Base-by-base conservation (phyloP, 2,113 vertebrate genomes). In the Proterorhinus semilunaris region DNA sequence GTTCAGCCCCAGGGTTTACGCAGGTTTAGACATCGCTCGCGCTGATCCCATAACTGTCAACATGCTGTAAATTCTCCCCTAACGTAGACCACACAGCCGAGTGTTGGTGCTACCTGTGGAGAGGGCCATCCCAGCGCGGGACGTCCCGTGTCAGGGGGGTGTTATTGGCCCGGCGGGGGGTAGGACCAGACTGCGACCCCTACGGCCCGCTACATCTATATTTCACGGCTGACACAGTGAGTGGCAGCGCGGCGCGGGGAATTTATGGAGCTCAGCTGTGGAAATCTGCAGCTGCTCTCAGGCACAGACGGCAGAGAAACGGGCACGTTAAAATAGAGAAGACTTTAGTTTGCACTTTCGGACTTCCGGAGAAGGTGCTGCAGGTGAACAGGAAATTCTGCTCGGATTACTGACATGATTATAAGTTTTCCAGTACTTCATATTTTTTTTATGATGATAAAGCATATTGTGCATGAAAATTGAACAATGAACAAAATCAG, bases 191-290 rank as follows among this genome's bases (percentile, higher is more conserved):
- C 90, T 86, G 87, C 92, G 93, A 96, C 94, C 95, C 94, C 91
- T 90, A 1, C 91, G 91, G 90, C 94, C 92, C 88, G 93, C 92
- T 92, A 96, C 92, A 93, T 96, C 96, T 96, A 95, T 95, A 95
- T 97, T 96, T 95, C 94, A 96, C 91, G 91, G 90, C 93, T 96
- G 95, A 96, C 94, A 95, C 92, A 94, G 91, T 91, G 88, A 92
- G 96, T 95, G 94, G 94, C 95, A 95, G 87, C 8, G 50, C 91
- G 83, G 86, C 87, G 86, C 78, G 88, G 90, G 89, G 92, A 95
- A 95, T 98, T 97, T 95, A 98, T 93, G 90, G 85, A 78, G 91
- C 90, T 95, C 96, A 98, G 96, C 96, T 98, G 96, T 98, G 96
- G 89, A 91, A 86, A 79, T 77, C 88, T 95, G 96, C 94, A 96